Evolutionary conservation across 1,140 invertebrate genomes (phyloP).

Genomic region (Apis cerana): DNA sequence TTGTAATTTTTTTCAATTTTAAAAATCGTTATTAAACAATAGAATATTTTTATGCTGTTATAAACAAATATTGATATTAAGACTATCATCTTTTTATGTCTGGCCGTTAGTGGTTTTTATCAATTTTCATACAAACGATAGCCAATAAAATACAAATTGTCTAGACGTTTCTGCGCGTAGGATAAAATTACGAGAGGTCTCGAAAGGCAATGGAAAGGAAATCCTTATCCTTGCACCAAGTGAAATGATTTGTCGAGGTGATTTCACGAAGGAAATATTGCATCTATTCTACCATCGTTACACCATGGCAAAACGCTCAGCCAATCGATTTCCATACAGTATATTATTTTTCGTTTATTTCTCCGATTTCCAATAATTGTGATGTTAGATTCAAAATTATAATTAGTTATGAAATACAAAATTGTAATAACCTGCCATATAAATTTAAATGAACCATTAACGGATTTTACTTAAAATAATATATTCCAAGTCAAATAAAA

Average conservation of each 20-base stretch:
- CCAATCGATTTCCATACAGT: constrained; percentile 6
- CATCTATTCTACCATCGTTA: constrained; percentile 22
- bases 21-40: not conserved
- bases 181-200: not conserved
- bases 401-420: not conserved
- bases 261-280: constrained; percentile 28
- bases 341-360: not conserved
- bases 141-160: not conserved
- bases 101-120: not conserved
- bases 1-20: not conserved
- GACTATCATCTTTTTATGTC: too few species aligned
- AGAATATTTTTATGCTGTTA: not conserved
- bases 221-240: constrained; percentile 1
- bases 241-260: constrained; percentile 29
- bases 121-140: not conserved
- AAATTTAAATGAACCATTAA: too few species aligned
- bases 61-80: too few species aligned
- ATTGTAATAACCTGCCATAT: not conserved
- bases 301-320: not conserved
- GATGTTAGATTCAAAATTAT: not conserved
- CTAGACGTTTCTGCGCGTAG: too few species aligned
- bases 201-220: constrained; percentile 6
- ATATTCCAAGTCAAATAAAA: too few species aligned
- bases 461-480: too few species aligned
- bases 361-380: not conserved